These are phyloP conservation scores for Polyommatus icarus DNA, from an alignment of 2,888 invertebrate genomes.

Conservation along the genomic window DNA sequence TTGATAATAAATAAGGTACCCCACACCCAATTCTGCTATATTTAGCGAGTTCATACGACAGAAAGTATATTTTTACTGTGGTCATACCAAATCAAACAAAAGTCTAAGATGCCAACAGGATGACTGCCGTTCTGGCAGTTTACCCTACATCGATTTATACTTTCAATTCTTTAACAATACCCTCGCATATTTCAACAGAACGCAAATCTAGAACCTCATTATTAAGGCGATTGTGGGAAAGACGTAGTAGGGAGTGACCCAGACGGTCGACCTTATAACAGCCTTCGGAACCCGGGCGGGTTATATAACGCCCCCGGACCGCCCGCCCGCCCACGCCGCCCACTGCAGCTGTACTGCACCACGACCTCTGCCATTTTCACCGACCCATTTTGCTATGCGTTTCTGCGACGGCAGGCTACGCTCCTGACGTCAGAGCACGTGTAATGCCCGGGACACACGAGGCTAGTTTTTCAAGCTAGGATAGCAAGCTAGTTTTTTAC, in stretches of 20 bases:
- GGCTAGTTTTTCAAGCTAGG: too few relatives aligned
- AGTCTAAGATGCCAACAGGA: too few relatives aligned
- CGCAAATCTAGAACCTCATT: conserved; percentile 10
- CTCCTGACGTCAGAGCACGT: conserved; percentile 4
- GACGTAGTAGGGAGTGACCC: conserved; percentile 40
- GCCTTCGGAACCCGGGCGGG: conserved; percentile 62
- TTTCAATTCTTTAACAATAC: too few relatives aligned
- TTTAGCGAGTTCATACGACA: too few relatives aligned
- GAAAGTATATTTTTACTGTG: too few relatives aligned
- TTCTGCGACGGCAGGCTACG: not conserved
- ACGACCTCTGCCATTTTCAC: conserved; percentile 64
- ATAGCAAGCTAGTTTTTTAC: too few relatives aligned
- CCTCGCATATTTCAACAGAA: not conserved
- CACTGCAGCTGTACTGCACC: conserved; percentile 62
- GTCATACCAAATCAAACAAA: too few relatives aligned
- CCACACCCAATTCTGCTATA: too few relatives aligned
- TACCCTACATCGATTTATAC: too few relatives aligned
- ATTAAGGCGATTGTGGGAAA: not conserved
- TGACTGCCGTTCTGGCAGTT: too few relatives aligned
- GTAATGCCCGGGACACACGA: too few relatives aligned
- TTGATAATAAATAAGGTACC: too few relatives aligned
- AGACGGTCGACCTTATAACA: conserved; percentile 63
- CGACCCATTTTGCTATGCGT: conserved; percentile 39
- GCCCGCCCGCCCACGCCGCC: conserved; percentile 48
- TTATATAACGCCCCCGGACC: conserved; percentile 49